Conservation (phyloP, 2,888 invertebrate genomes). For the Empis stercorea region DNA sequence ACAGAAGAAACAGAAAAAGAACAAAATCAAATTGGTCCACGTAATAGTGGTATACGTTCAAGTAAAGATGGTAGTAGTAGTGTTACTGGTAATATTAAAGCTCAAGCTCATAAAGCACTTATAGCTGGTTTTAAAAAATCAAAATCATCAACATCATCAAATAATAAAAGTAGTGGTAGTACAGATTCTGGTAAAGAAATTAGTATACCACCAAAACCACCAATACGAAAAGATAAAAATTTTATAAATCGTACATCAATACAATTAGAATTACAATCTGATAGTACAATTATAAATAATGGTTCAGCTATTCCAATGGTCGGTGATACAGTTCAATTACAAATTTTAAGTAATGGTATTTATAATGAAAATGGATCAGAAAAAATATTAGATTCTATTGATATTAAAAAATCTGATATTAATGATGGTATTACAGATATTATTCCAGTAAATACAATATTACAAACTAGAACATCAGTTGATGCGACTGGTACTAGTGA, state of each 20-base stretch:
- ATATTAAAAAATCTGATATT: background rate
- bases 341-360: too few species aligned
- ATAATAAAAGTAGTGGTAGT: conserved; percentile 16
- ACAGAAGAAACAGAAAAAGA: conserved; percentile 28
- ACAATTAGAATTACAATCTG: conserved; percentile 6
- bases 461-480: too few species aligned
- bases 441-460: too few species aligned
- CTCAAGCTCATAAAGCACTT: conserved; percentile 34
- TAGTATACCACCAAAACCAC: conserved; percentile 7
- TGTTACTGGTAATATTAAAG: conserved; percentile 23
- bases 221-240: conserved; percentile 9
- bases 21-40: conserved; percentile 21
- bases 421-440: background rate
- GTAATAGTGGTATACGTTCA: conserved; percentile 31
- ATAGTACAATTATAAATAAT: background rate
- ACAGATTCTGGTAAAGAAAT: background rate
- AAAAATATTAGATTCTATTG: background rate
- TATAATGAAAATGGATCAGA: too few species aligned
- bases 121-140: conserved; percentile 36
- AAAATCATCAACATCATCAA: conserved; percentile 9
- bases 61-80: conserved; percentile 29
- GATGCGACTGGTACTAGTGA: too few species aligned
- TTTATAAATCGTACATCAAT: conserved; percentile 6
- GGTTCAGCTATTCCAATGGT: background rate
- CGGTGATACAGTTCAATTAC: too few species aligned